phyloP scores from a whole-genome alignment of 2,797 vertebrate species.

The Poecilia gillii region DNA sequence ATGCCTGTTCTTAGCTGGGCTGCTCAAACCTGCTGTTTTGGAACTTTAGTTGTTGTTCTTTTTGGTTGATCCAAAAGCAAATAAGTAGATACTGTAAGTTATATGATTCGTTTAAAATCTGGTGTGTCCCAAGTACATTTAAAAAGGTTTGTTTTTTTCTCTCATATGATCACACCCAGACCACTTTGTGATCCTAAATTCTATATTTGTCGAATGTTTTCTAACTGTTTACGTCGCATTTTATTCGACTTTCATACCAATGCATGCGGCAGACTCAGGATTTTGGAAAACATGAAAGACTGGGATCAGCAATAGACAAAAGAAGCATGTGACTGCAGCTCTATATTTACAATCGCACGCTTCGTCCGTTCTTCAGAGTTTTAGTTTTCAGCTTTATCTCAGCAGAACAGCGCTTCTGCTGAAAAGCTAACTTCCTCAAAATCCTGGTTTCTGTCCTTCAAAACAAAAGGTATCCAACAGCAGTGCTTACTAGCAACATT shows the following conservation, averaged over 20 bases:
- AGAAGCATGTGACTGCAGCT: background rate
- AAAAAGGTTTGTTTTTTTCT: background rate
- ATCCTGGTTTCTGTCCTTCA: background rate
- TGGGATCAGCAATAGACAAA: background rate
- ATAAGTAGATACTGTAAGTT: background rate
- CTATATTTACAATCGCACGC: background rate
- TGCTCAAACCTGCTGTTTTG: conserved; percentile 12
- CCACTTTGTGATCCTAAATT: background rate
- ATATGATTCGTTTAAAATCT: background rate
- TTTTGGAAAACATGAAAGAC: background rate
- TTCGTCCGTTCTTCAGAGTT: background rate
- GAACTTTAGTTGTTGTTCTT: background rate
- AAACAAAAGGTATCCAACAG: background rate
- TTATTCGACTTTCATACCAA: background rate
- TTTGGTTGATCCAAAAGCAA: background rate
- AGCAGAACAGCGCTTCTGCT: background rate
- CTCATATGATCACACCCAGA: background rate
- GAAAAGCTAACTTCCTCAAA: background rate
- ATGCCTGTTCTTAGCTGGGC: conserved; percentile 30
- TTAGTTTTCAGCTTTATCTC: background rate
- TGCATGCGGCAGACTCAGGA: background rate
- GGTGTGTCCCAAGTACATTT: background rate
- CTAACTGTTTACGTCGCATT: background rate
- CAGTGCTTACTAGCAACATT: background rate
- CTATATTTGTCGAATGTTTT: background rate